Percentiles rank a stretch among this genome's conserved stretches.
These are phyloP conservation scores for Semotilus atromaculatus DNA, from an alignment of 2,797 vertebrate genomes.

Conservation along the genomic window DNA sequence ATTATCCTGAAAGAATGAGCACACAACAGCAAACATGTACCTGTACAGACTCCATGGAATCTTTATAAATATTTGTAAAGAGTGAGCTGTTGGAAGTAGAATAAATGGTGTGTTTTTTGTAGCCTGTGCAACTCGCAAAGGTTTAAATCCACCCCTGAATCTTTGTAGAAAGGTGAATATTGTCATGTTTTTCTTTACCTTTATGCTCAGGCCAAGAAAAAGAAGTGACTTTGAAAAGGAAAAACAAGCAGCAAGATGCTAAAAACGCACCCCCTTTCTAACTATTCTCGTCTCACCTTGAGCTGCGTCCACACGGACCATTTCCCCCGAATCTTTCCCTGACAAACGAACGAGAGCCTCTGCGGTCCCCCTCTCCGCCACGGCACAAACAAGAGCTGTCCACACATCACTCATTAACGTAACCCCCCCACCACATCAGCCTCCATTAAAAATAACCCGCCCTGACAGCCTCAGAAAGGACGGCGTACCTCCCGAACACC, in stretches of 20 bases:
- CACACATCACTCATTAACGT: conserved; percentile 60
- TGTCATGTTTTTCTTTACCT: background rate
- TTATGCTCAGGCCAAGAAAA: background rate
- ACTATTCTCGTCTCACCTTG: conserved; percentile 65
- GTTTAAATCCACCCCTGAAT: background rate
- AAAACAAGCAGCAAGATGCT: conserved; percentile 52
- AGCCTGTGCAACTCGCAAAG: background rate
- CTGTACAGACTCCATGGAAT: conserved; percentile 24
- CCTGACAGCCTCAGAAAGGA: conserved; percentile 59
- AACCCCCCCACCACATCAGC: conserved; percentile 39
- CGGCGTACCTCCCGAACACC: conserved; percentile 48
- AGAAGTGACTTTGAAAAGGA: conserved; percentile 49
- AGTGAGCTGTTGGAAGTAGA: conserved; percentile 10
- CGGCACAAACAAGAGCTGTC: conserved; percentile 52
- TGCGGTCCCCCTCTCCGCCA: conserved; percentile 34
- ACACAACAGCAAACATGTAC: conserved; percentile 14
- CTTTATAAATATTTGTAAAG: conserved; percentile 36
- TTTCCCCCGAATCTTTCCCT: conserved; percentile 46
- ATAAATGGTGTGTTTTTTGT: conserved; percentile 4
- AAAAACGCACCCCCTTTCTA: conserved; percentile 25
- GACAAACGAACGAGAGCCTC: conserved; percentile 55
- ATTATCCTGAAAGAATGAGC: background rate
- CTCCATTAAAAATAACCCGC: conserved; percentile 62
- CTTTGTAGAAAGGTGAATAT: background rate
- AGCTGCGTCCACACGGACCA: conserved; percentile 54